Evolutionary conservation across 2,888 invertebrate species (phyloP).

Genomic region (Drosophila incognita): DNA sequence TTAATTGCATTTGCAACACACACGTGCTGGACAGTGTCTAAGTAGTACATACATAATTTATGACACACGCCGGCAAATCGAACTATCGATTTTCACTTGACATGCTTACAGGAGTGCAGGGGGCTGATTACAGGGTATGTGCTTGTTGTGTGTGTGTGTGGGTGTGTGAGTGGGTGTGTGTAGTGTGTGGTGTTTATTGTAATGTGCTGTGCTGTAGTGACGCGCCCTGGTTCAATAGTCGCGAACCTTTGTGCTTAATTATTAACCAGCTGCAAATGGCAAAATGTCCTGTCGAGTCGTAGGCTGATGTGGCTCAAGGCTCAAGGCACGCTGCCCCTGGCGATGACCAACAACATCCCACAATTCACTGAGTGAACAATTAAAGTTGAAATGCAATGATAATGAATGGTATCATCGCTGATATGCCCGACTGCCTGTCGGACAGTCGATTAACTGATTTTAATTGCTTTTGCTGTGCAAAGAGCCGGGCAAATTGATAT

Average conservation of each 20-base stretch:
- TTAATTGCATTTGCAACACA: slow-evolving; percentile 58
- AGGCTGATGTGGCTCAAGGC: slow-evolving; percentile 21
- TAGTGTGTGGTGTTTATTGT: not conserved
- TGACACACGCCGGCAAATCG: slow-evolving; percentile 35
- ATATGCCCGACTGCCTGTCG: not conserved
- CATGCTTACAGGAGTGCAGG: slow-evolving; percentile 26
- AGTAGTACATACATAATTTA: slow-evolving; percentile 28
- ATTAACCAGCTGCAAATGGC: slow-evolving; percentile 51
- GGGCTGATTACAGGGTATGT: slow-evolving; percentile 1
- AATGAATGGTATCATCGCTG: slow-evolving; percentile 5
- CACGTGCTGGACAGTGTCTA: not conserved
- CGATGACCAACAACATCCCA: slow-evolving; percentile 15
- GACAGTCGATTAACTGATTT: slow-evolving; percentile 4
- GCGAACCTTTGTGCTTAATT: slow-evolving; percentile 39
- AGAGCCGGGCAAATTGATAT: not conserved
- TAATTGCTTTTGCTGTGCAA: not conserved
- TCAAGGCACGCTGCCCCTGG: slow-evolving; percentile 23
- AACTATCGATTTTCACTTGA: slow-evolving; percentile 60
- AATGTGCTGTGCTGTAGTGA: not conserved
- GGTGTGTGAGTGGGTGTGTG: not conserved
- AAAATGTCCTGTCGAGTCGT: slow-evolving; percentile 25
- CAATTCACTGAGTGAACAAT: slow-evolving; percentile 3
- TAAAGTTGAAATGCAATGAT: slow-evolving; percentile 9
- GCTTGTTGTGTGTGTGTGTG: not conserved
- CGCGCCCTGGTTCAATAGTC: slow-evolving; percentile 39